Evolutionary conservation across 2,888 invertebrate species (phyloP).

Genomic region (Scaptomyza caliginosa): DNA sequence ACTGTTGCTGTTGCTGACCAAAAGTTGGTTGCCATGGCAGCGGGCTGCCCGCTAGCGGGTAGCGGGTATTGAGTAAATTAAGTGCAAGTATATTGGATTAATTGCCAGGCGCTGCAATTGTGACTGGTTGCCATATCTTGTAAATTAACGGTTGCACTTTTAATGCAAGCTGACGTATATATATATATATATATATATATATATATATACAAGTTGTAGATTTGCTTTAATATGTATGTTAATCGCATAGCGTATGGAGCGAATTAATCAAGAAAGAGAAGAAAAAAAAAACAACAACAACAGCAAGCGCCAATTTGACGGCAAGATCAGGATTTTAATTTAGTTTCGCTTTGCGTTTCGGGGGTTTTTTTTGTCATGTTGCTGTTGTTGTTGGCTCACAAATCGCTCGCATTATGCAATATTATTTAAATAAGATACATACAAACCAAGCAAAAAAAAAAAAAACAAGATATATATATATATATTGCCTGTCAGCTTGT

Average conservation of each 20-base stretch:
- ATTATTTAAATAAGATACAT: slow-evolving; percentile 58
- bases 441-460: slow-evolving; percentile 27
- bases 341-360: slow-evolving; percentile 50
- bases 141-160: slow-evolving; percentile 76
- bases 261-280: slow-evolving; percentile 60
- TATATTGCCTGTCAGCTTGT: slow-evolving; percentile 4
- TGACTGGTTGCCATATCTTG: slow-evolving; percentile 52
- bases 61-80: slow-evolving; percentile 45
- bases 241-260: slow-evolving; percentile 58
- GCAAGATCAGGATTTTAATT: slow-evolving; percentile 71
- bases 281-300: slow-evolving; percentile 5
- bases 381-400: slow-evolving; percentile 33
- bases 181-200: neutral
- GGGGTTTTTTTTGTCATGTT: slow-evolving; percentile 31
- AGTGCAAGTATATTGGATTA: slow-evolving; percentile 64
- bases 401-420: slow-evolving; percentile 66
- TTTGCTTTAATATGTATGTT: slow-evolving; percentile 50
- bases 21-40: neutral
- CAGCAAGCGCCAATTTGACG: slow-evolving; percentile 65
- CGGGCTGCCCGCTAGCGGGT: neutral
- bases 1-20: slow-evolving; percentile 15
- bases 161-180: slow-evolving; percentile 67
- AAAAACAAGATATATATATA: slow-evolving; percentile 31
- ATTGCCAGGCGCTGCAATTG: slow-evolving; percentile 58
- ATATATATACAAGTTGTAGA: slow-evolving; percentile 12